These are phyloP conservation scores for Trilocha varians DNA, from an alignment of 2,888 invertebrate species.

Conservation along the genomic window DNA sequence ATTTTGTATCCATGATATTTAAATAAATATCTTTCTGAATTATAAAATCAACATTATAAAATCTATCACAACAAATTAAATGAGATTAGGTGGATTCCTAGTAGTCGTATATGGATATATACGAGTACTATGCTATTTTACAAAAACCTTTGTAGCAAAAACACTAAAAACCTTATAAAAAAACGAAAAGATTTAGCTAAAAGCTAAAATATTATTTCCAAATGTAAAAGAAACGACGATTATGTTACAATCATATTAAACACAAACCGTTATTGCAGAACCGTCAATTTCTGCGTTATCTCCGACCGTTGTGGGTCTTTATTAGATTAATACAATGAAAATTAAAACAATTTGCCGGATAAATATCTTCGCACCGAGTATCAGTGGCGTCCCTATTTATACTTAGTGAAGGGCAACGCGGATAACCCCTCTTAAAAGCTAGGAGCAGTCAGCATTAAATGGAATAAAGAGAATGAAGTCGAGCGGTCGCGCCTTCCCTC, in stretches of 20 bases:
- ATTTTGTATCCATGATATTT: no score
- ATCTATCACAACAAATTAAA: no score
- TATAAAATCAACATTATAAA: no score
- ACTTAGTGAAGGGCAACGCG: constrained; percentile 67
- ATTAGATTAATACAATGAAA: constrained; percentile 72
- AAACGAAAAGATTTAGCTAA: no score
- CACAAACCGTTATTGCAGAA: constrained; percentile 49
- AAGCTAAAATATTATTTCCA: no score
- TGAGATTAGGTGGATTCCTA: no score
- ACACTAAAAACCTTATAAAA: no score
- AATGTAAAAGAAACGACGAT: constrained; percentile 23
- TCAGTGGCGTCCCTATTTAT: constrained; percentile 70
- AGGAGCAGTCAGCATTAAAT: constrained; percentile 73
- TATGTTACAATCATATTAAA: constrained; percentile 35
- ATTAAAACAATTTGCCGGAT: constrained; percentile 75
- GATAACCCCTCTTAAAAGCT: constrained; percentile 74
- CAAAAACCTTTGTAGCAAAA: no score
- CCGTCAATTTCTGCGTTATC: constrained; percentile 58
- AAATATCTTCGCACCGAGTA: constrained; percentile 69
- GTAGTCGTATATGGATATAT: no score
- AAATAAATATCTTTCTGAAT: no score
- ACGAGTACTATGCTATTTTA: no score
- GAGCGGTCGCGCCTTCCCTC: constrained; percentile 51
- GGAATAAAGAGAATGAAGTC: constrained; percentile 72
- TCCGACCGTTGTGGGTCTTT: constrained; percentile 61